Base-by-base conservation (phyloP, 2,797 vertebrate species). In the Pitangus sulphuratus region DNA sequence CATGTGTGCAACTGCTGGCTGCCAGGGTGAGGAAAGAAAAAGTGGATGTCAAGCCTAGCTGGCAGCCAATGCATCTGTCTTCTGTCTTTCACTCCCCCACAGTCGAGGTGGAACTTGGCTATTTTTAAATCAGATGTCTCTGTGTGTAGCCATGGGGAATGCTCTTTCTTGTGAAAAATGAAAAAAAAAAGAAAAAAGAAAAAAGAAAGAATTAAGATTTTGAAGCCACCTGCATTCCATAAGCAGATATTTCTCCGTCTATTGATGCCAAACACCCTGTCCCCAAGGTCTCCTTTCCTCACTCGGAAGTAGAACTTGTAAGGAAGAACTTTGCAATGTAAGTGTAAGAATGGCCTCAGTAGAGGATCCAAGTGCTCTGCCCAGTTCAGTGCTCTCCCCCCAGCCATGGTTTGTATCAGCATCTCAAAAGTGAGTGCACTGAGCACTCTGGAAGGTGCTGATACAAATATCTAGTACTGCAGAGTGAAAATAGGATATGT, bases 31-130 rank as follows among this genome's bases (percentile, higher is more conserved):
- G 91, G 75, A 74, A 96, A 95, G 88, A 95, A 95, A 89, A 91
- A 94, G 85, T 91, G 65, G 86, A 96, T 95, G 93, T 94, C 94
- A 93, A 95, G 85, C 60, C 77, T 96, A 93, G 85, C 85, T 92
- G 92, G 94, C 96, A 96, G 94, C 79, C 95, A 84, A 87, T 91
- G 78, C 96, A 96, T 96, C 96, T 97, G 96, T 94, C 96, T 96
- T 94, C 93, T 74, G 95, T 95, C 93, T 97, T 96, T 95, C 96
- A 96, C 94, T 96, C 93, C 93, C 62, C 80, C 80, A 76, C 96
- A 91, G 91, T 37, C 2, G 64, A 90, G 83, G 91, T 96, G 80
- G 94, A 96, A 94, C 93, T 82, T 70, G 58, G 80, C 91, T 97
- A 96, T 95, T 96, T 96, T 97, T 95, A 96, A 93, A 90, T 70